These are phyloP conservation scores for Pelodytes ibericus DNA, from an alignment of 2,797 vertebrate genomes.

Conservation along the genomic window DNA sequence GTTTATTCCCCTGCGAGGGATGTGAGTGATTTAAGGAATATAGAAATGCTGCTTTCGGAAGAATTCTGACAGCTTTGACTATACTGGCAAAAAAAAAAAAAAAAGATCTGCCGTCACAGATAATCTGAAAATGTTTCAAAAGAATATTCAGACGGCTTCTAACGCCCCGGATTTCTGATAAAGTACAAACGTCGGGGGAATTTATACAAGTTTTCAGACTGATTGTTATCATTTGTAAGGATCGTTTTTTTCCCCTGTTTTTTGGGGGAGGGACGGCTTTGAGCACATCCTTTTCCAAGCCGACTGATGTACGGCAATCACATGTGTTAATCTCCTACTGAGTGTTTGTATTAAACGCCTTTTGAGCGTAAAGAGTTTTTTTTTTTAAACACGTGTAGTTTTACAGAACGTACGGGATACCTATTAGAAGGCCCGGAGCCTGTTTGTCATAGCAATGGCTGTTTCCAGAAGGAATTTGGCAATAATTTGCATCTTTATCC, in stretches of 20 bases:
- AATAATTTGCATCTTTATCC: background rate
- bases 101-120: constrained; percentile 41
- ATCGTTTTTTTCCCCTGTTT: no score
- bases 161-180: constrained; percentile 35
- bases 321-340: constrained; percentile 28
- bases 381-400: background rate
- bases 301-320: constrained; percentile 2
- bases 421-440: background rate
- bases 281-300: background rate
- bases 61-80: constrained; percentile 16
- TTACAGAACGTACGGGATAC: constrained; percentile 2
- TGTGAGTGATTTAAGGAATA: constrained; percentile 29
- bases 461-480: background rate
- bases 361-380: constrained; percentile 7
- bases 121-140: constrained; percentile 40
- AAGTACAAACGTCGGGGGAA: constrained; percentile 2
- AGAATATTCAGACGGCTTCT: constrained; percentile 23
- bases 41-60: constrained; percentile 31
- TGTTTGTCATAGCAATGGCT: background rate
- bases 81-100: no score
- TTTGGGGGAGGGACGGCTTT: no score
- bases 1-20: constrained; percentile 28
- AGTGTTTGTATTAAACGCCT: constrained; percentile 16
- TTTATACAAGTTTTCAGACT: constrained; percentile 37
- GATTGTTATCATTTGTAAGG: constrained; percentile 35